phyloP scores from a whole-genome alignment of 2,797 vertebrate species.

The Neopelma chrysocephalum region DNA sequence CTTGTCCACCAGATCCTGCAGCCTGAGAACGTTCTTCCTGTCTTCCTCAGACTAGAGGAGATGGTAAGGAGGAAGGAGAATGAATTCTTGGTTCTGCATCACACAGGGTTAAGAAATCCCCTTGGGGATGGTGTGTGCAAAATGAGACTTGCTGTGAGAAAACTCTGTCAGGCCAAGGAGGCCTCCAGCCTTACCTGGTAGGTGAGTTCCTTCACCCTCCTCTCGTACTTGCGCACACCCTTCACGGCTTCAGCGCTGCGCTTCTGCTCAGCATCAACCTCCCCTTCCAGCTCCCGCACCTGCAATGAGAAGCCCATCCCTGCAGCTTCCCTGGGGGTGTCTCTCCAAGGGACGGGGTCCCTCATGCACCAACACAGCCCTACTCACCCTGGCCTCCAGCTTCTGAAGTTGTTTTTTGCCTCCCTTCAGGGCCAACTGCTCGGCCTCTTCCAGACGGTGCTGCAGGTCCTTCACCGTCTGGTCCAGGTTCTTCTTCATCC shows the following conservation, averaged over 20 bases:
- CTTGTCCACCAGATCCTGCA: conserved; percentile 79
- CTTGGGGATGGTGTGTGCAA: too few relatives aligned
- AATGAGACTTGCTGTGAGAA: too few relatives aligned
- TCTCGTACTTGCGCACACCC: conserved; percentile 84
- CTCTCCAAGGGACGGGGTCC: too few relatives aligned
- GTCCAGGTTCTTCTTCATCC: too few relatives aligned
- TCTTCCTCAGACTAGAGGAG: not conserved
- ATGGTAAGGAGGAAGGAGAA: not conserved
- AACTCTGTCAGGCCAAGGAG: not conserved
- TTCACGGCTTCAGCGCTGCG: conserved; percentile 75
- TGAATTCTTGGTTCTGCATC: not conserved
- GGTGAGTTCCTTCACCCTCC: conserved; percentile 87
- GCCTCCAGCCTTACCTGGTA: conserved; percentile 81
- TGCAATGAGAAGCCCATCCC: not conserved
- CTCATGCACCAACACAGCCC: not conserved
- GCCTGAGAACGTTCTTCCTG: conserved; percentile 1
- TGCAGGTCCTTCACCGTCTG: too few relatives aligned
- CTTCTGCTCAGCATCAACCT: conserved; percentile 79
- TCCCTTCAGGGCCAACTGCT: conserved; percentile 70
- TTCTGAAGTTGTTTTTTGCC: conserved; percentile 45
- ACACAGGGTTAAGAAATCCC: not conserved
- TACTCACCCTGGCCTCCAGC: conserved; percentile 73
- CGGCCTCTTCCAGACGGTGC: too few relatives aligned
- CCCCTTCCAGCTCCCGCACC: conserved; percentile 79
- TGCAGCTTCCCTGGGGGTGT: too few relatives aligned